Evolutionary conservation across 2,888 invertebrate genomes (phyloP), one percentile per base, ranked within the genome.

Genomic region (Pachliopta kotzebuea): DNA sequence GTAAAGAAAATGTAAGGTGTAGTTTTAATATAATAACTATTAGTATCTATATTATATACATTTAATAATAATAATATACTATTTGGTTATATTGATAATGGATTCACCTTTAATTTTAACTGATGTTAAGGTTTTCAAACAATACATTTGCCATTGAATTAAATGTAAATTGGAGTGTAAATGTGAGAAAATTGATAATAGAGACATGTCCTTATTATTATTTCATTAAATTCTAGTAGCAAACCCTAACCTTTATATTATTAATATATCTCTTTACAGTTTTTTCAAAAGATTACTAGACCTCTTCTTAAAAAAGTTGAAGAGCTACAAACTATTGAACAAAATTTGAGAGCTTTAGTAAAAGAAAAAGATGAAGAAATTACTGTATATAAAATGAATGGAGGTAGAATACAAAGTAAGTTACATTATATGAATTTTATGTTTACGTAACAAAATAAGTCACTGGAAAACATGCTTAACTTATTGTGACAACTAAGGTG

Each of bases 301-400:
- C 78, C 76, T 0, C 70, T 88, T 29, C 70, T 93, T 18, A 81
- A 81, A 72, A 86, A 86, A 18, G 74, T 93, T 21, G 76, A 85
- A 66, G 86, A 92, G 69, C 83, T 93, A 58, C 86, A 85, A 64
- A 73, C 77, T 26, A 90, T 92, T 71, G 85, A 93, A 71, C 71
- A 72, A 56, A 81, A 86, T 65, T 73, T 94, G 21, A 79, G 87
- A 63, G 71, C 76, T 45, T 71, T 90, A 37, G 68, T 94, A 37
- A 77, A 80, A 56, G 88, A 86, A 65, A 94, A 94, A 75, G 93
- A 94, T 74, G 83, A 79, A 63, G 93, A 93, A 78, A 90, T 94
- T 64, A 82, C 86, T 59, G 91, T 93, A 71, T 93, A 92, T 72
- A 90, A 89, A 73, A 76, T 85, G 67, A 89, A 92, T 76, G 90